Evolutionary conservation across 37 sponge, comb jelly and placozoan genomes (phyloP), one percentile per base, ranked within the genome.

Genomic region (Beroe ovata): DNA sequence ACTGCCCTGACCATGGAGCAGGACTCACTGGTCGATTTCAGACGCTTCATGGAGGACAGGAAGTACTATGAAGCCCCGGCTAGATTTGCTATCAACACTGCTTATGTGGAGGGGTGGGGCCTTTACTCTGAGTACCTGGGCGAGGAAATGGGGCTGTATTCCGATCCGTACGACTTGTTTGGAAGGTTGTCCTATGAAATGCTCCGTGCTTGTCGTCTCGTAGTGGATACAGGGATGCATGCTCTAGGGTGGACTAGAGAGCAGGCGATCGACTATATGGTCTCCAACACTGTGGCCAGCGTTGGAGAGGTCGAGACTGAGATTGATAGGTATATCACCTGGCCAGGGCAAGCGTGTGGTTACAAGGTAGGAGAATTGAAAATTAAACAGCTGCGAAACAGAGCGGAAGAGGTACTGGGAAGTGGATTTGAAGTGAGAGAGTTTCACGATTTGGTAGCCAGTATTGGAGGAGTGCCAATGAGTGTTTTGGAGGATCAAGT

Each of bases 221-320:
- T 77, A 29, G 84, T 77, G 25, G 84, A 77, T 8, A 77, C 84
- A 4, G 84, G 84, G 8, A 39, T 77, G 19, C 84, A 77, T 23
- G 23, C 47, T 0, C 22, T 21, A 21, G 20, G 33, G 38, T 77
- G 84, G 84, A 23, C 84, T 21, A 21, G 23, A 14, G 84, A 77
- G 3, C 47, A 36, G 28, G 84, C 84, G 23, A 54, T 77, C 2
- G 11, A 19, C 1, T 77, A 33, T 36, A 36, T 77, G 35, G 54
- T 42, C 23, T 54, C 3, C 3, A 42, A 39, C 84, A 77, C 84
- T 16, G 84, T 21, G 1, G 22, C 33, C 54, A 33, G 54, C 8
- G 39, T 54, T n/a, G 25, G 38, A 1, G 38, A 36, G 47, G 38
- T 42, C 28, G 47, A 41, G 54, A 20, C 26, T 21, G 84, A 77